A percentile compares a stretch with the other conserved stretches of the same genome.
Evolutionary conservation across 2,113 vertebrate genomes (phyloP).

Genomic region (Dromiciops gliroides): DNA sequence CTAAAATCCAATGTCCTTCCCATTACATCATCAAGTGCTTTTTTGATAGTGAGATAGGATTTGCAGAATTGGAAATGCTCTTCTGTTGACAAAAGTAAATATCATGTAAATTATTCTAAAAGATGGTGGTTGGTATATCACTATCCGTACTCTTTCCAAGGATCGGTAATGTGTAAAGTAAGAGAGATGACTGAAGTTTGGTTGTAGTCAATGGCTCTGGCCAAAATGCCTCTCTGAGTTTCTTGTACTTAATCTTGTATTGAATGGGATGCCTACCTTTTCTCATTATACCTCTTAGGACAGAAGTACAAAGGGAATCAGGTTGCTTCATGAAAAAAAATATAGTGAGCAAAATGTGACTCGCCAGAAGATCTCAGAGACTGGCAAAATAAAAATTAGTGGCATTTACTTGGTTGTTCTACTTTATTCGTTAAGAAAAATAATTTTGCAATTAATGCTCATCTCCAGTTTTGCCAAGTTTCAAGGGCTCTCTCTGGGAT

Average conservation of each 20-base stretch:
- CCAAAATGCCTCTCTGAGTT: slow-evolving; percentile 25
- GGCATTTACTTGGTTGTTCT: slow-evolving; percentile 49
- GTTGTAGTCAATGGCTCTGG: slow-evolving; percentile 52
- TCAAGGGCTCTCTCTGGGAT: background rate
- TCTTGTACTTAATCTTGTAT: background rate
- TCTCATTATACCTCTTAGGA: slow-evolving; percentile 5
- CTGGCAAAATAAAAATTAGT: slow-evolving; percentile 46
- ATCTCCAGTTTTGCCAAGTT: background rate
- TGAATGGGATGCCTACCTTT: background rate
- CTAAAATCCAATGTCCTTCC: background rate
- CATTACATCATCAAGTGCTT: background rate
- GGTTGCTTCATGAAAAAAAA: slow-evolving; percentile 64
- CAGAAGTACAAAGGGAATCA: slow-evolving; percentile 31
- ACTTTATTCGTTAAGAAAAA: slow-evolving; percentile 45
- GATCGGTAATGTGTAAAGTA: slow-evolving; percentile 30
- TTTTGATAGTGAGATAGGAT: slow-evolving; percentile 6
- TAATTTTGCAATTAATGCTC: background rate
- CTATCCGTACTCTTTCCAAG: slow-evolving; percentile 12
- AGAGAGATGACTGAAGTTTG: slow-evolving; percentile 44
- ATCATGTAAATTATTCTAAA: slow-evolving; percentile 1
- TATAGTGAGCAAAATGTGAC: slow-evolving; percentile 47
- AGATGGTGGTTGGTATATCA: slow-evolving; percentile 1
- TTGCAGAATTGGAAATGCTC: background rate
- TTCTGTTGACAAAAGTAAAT: background rate
- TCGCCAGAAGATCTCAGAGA: slow-evolving; percentile 22